These are phyloP conservation scores for Habrosyne pyritoides DNA, from an alignment of 2,888 invertebrate genomes.

Conservation along the genomic window DNA sequence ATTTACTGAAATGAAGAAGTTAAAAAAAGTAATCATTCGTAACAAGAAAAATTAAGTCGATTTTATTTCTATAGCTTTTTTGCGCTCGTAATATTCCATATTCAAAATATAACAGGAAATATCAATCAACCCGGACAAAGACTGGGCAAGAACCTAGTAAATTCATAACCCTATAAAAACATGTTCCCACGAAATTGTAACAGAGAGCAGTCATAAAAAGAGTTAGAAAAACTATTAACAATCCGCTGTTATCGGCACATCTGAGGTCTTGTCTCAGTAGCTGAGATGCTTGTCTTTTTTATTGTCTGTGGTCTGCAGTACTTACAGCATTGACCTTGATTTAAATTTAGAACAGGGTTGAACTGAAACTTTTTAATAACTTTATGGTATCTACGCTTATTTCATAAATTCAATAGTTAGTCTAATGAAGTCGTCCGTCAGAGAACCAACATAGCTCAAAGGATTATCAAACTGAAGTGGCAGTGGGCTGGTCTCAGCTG, in stretches of 20 bases:
- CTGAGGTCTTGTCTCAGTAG: conserved; percentile 8
- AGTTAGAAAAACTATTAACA: conserved; percentile 20
- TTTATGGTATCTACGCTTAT: no score
- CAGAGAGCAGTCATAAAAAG: conserved; percentile 29
- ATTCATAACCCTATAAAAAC: neutral
- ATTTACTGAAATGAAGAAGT: no score
- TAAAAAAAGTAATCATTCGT: neutral
- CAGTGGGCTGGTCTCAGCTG: no score
- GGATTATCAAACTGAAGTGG: no score
- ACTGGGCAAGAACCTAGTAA: neutral
- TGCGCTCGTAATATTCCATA: no score
- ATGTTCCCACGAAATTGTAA: conserved; percentile 38
- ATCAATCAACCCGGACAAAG: neutral
- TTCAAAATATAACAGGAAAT: neutral
- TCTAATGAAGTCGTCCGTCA: no score
- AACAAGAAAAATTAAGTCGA: neutral
- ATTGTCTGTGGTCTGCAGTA: neutral
- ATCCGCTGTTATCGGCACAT: conserved; percentile 25
- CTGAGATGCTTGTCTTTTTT: neutral
- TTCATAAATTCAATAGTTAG: no score
- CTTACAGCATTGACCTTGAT: neutral
- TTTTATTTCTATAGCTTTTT: no score
- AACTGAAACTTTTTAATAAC: no score
- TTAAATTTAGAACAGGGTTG: no score
- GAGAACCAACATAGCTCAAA: no score